These are phyloP conservation scores for Micrastur ruficollis DNA, from an alignment of 2,797 vertebrate genomes.

Conservation along the genomic window DNA sequence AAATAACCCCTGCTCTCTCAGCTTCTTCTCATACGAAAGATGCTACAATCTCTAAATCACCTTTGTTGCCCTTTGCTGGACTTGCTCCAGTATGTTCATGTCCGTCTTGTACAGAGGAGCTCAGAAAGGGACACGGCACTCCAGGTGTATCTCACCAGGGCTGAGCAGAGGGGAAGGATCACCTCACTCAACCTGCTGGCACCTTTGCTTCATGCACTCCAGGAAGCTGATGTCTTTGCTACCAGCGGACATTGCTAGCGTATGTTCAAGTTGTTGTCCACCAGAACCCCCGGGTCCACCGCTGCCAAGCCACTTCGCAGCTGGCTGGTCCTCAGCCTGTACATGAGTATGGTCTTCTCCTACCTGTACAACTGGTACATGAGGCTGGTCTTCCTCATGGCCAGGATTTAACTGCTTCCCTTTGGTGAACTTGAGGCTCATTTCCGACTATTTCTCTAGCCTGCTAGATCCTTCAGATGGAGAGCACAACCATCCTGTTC, in stretches of 20 bases:
- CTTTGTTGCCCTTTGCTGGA: not conserved
- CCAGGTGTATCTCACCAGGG: not conserved
- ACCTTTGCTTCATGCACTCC: not conserved
- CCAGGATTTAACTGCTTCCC: not conserved
- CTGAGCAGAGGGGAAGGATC: not conserved
- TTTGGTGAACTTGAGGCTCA: not conserved
- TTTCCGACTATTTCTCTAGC: not conserved
- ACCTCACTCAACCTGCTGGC: not conserved
- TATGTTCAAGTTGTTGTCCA: no score
- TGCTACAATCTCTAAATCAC: not conserved
- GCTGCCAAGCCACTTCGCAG: not conserved
- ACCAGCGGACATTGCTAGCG: not conserved
- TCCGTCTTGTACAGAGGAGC: not conserved
- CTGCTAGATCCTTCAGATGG: not conserved
- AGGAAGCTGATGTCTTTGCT: not conserved
- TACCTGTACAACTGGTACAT: no score
- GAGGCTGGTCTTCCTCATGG: not conserved
- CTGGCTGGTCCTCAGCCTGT: not conserved
- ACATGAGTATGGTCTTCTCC: no score
- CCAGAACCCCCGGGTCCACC: not conserved
- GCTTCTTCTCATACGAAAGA: no score
- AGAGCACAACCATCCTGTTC: accelerated
- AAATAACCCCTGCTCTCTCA: no score
- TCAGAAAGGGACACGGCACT: not conserved
- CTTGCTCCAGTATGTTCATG: not conserved